phyloP scores from a whole-genome alignment of 2,797 vertebrate species.

The Emys orbicularis region DNA sequence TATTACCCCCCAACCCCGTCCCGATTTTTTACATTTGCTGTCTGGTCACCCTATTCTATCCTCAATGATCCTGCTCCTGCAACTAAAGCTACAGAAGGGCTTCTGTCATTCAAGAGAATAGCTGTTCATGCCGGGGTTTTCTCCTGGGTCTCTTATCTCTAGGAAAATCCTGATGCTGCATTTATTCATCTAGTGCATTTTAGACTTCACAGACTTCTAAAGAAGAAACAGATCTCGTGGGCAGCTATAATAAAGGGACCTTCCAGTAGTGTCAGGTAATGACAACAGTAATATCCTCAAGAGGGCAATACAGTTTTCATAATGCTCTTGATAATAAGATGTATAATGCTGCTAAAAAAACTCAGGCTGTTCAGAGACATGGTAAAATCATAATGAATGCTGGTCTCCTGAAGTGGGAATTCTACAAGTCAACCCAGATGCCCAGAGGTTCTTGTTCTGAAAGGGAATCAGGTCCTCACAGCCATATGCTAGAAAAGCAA shows the following conservation, averaged over 20 bases:
- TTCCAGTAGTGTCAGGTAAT: neutral
- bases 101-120: neutral
- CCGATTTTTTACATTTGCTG: no score
- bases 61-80: neutral
- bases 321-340: neutral
- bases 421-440: rapidly evolving
- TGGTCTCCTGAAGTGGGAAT: neutral
- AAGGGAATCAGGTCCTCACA: neutral
- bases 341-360: neutral
- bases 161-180: neutral
- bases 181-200: neutral
- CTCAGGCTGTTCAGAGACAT: neutral
- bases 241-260: neutral
- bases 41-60: no score
- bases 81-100: neutral
- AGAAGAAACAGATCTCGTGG: neutral
- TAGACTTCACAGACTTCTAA: neutral
- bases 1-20: no score
- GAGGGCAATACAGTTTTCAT: neutral
- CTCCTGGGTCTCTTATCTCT: neutral
- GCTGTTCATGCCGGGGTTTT: neutral
- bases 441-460: neutral
- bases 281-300: neutral
- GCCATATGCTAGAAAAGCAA: rapidly evolving
- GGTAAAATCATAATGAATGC: neutral